A percentile compares a stretch with the other conserved stretches of the same genome.
These are phyloP conservation scores for Leptinotarsa defecta DNA, from an alignment of 1,140 invertebrate species.

Conservation along the genomic window DNA sequence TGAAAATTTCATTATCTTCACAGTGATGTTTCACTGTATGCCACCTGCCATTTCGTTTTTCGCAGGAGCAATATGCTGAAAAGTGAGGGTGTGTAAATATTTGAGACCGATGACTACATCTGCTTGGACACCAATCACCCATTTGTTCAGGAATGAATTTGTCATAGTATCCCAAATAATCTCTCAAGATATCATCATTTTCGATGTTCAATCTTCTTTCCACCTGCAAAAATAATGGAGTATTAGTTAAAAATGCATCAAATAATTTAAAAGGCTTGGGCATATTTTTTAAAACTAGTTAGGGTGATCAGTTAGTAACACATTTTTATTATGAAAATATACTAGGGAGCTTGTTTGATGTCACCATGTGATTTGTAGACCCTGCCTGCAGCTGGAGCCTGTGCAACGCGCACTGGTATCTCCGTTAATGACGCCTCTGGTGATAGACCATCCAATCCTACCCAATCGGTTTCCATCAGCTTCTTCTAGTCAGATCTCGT, in stretches of 20 bases:
- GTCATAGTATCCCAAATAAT: conserved; percentile 2
- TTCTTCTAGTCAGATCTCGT: no score
- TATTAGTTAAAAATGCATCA: no score
- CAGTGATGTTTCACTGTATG: neutral
- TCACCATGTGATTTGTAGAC: neutral
- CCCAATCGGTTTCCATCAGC: no score
- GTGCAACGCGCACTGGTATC: no score
- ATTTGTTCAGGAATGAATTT: conserved; percentile 9
- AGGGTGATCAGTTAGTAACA: no score
- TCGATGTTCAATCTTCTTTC: neutral
- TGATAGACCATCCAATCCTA: no score
- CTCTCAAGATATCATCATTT: neutral
- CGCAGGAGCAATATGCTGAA: conserved; percentile 18
- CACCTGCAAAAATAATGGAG: neutral
- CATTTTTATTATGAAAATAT: no score
- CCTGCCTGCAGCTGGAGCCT: no score
- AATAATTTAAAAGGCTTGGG: no score
- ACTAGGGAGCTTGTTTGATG: no score
- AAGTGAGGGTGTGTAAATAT: conserved; percentile 18
- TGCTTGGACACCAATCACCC: conserved; percentile 16
- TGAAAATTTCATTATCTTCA: conserved; percentile 17
- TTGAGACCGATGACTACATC: conserved; percentile 1
- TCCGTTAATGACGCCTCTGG: no score
- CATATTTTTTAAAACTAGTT: no score
- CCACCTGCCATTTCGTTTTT: neutral